phyloP scores from a whole-genome alignment of 2,113 vertebrate genomes.

The Corapipo altera region DNA sequence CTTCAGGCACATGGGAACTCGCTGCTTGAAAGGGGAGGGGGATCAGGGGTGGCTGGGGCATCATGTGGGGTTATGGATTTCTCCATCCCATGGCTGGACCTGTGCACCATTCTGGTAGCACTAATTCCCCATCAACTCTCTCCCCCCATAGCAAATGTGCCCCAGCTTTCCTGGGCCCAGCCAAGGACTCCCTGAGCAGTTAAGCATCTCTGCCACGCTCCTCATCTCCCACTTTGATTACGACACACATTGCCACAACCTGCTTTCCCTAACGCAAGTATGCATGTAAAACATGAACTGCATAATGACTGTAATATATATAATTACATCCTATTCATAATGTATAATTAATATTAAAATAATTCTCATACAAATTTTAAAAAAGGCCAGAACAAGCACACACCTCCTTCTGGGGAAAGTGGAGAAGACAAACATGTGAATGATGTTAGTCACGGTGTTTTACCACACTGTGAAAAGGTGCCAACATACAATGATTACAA shows the following conservation, averaged over 20 bases:
- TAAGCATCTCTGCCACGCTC: neutral
- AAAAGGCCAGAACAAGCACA: slow-evolving; percentile 13
- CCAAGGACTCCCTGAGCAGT: neutral
- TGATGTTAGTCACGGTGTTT: neutral
- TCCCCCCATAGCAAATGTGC: neutral
- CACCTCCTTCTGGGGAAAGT: neutral
- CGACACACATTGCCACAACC: neutral
- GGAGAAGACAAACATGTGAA: neutral
- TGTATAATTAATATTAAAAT: slow-evolving; percentile 42
- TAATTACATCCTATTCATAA: slow-evolving; percentile 27
- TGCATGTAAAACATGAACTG: slow-evolving; percentile 23
- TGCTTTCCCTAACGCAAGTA: slow-evolving; percentile 32
- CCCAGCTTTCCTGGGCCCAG: neutral
- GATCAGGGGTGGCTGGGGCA: neutral
- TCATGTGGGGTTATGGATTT: neutral
- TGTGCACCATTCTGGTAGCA: neutral
- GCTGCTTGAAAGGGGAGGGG: neutral
- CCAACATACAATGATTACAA: neutral
- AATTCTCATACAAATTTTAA: neutral
- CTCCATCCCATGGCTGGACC: neutral
- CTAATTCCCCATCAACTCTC: neutral
- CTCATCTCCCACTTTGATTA: neutral
- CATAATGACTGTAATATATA: slow-evolving; percentile 30
- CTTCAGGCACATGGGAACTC: accelerated
- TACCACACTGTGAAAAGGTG: neutral